These are phyloP conservation scores for Sarotherodon lohbergeri DNA, from an alignment of 2,113 vertebrate species.

Conservation along the genomic window DNA sequence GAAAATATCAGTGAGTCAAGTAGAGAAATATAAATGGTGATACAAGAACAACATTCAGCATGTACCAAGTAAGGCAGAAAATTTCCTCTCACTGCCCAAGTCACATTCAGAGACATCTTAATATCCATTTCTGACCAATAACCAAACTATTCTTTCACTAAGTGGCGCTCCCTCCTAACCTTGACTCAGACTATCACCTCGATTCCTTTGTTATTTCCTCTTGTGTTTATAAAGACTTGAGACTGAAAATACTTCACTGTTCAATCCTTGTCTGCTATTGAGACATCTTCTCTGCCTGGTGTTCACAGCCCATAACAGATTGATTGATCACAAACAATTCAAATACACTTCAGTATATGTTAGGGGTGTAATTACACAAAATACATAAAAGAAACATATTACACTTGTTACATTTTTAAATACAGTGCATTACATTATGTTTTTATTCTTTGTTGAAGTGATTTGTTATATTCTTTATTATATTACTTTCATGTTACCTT, in stretches of 20 bases:
- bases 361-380: neutral
- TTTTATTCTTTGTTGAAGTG: neutral
- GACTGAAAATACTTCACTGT: neutral
- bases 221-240: neutral
- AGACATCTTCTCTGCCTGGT: neutral
- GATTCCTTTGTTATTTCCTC: neutral
- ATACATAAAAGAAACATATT: neutral
- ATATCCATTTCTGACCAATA: neutral
- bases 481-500: neutral
- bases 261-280: neutral
- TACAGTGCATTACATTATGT: neutral
- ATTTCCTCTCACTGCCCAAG: neutral
- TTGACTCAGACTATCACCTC: neutral
- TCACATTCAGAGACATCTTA: neutral
- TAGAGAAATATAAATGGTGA: rapidly evolving
- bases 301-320: neutral
- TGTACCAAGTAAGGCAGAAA: no score
- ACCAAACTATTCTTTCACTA: neutral
- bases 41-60: neutral
- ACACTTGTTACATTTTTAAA: neutral
- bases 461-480: neutral
- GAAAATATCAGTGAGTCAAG: neutral
- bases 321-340: rapidly evolving
- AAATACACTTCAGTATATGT: neutral
- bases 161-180: neutral